Base-by-base conservation (phyloP, 2,113 vertebrate genomes). In the Helogale parvula region DNA sequence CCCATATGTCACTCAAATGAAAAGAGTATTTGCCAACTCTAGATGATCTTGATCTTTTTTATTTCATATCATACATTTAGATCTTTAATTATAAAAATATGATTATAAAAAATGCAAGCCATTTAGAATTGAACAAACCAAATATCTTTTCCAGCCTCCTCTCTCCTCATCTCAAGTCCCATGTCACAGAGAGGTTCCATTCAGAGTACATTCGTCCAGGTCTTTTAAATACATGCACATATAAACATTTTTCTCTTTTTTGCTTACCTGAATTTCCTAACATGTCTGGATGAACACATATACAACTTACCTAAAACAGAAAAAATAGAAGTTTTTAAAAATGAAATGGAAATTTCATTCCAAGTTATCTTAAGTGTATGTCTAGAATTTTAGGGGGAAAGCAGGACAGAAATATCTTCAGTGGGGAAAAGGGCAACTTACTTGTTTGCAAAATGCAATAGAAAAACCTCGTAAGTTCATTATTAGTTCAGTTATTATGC, bases 91-190 rank as follows among this genome's bases (percentile, higher is more conserved):
- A 72, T 82, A 79, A 93, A 93, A 74, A 13, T 27, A 77, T 35
- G 17, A 60, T 47, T 47, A 72, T 89, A 87, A 87, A 86, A 95
- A 96, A 25, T 88, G 88, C 71, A 96, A 79, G 66, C 52, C 33
- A 54, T 47, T n/a, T 2, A 88, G 14, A 96, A 31, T 4, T 71
- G 14, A 77, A 93, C 17, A 79, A 90, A 29, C 21, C 76, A 80
- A 87, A 72, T 33, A 19, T 33, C 29, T 81, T 90, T 7, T 47
- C 45, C 35, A 72, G 11, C 15, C 41, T 76, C 1, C 33, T 87
- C 23, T 7, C 15, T 69, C 12, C n/a, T 41, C 14, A 19, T 31
- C 83, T 84, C 33, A 38, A 96, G 21, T 65, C 31, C n/a, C 21
- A 74, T 45, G 31, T 76, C 21, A 27, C 29, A 86, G 45, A 57